phyloP scores from a whole-genome alignment of 37 sponge, comb jelly and placozoan species.

The Sycon ciliatum region DNA sequence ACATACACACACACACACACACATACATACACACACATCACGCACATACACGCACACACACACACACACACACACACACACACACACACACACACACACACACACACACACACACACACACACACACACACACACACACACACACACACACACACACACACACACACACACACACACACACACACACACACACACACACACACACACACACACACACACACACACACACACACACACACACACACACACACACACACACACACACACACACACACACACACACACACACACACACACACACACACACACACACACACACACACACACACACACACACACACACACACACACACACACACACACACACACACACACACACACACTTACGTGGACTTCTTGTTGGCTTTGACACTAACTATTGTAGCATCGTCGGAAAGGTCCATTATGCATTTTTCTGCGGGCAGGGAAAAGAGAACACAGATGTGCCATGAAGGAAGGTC shows the following conservation, averaged over 20 bases:
- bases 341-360: background rate
- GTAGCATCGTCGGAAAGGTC: too few species aligned
- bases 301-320: background rate
- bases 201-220: slow-evolving; percentile 20
- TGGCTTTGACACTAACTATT: too few species aligned
- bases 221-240: slow-evolving; percentile 16
- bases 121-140: slow-evolving; percentile 27
- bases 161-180: slow-evolving; percentile 20
- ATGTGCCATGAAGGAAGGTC: too few species aligned
- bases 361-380: slow-evolving; percentile 18
- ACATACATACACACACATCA: slow-evolving; percentile 24
- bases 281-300: background rate
- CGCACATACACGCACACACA: slow-evolving; percentile 24
- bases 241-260: slow-evolving; percentile 25
- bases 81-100: slow-evolving; percentile 31
- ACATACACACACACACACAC: slow-evolving; percentile 22
- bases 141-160: slow-evolving; percentile 14
- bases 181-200: slow-evolving; percentile 23
- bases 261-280: slow-evolving; percentile 16
- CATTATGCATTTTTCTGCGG: too few species aligned
- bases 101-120: slow-evolving; percentile 34
- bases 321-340: background rate
- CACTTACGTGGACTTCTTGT: too few species aligned
- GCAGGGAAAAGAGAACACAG: too few species aligned
- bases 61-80: slow-evolving; percentile 22